phyloP scores from a whole-genome alignment of 1,140 invertebrate genomes.

The Bombus sylvicola region DNA sequence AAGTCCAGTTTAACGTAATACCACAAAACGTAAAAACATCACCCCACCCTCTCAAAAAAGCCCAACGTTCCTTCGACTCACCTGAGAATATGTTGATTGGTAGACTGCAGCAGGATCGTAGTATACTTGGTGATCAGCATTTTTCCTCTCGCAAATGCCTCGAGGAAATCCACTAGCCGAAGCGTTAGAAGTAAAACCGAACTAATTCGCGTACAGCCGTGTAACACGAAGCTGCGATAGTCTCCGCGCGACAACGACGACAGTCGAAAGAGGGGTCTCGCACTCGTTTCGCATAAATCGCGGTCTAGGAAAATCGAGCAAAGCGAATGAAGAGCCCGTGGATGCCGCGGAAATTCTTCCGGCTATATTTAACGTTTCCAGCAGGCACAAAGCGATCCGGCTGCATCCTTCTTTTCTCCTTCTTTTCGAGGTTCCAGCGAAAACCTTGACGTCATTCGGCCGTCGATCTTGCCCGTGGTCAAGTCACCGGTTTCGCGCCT shows the following conservation, averaged over 20 bases:
- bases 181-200: not conserved
- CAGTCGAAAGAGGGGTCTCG: not conserved
- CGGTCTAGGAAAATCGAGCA: constrained; percentile 63
- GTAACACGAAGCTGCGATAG: not conserved
- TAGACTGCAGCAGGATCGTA: constrained; percentile 77
- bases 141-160: constrained; percentile 24
- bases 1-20: no score
- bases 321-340: constrained; percentile 44
- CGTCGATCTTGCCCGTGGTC: not conserved
- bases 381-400: constrained; percentile 30
- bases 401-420: constrained; percentile 13
- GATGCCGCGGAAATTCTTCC: constrained; percentile 68
- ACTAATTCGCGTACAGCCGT: constrained; percentile 6
- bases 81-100: constrained; percentile 77
- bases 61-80: constrained; percentile 53
- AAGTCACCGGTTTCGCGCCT: not conserved
- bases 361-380: constrained; percentile 72
- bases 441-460: constrained; percentile 11
- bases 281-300: constrained; percentile 70
- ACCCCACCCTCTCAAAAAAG: no score
- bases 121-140: constrained; percentile 80
- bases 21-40: not conserved
- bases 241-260: not conserved
- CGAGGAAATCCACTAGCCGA: not conserved
- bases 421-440: constrained; percentile 10